These are phyloP conservation scores for Thumatha senex DNA, from an alignment of 2,888 invertebrate genomes.

Conservation along the genomic window DNA sequence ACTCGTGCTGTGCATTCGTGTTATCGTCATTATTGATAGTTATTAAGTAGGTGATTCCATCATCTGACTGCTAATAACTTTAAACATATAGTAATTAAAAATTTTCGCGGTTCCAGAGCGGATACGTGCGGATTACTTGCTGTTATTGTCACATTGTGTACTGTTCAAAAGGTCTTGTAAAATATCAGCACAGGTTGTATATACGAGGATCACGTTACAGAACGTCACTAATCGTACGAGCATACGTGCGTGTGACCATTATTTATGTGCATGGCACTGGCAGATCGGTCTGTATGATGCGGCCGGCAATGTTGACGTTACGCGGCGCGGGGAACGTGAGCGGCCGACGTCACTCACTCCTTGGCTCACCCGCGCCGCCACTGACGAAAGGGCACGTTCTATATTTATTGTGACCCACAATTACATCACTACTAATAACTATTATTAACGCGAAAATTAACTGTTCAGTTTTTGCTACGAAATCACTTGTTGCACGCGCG, in stretches of 20 bases:
- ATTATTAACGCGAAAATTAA: conserved; percentile 59
- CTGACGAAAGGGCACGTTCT: conserved; percentile 77
- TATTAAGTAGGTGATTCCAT: conserved; percentile 50
- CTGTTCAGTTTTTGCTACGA: conserved; percentile 51
- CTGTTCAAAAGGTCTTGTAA: conserved; percentile 26
- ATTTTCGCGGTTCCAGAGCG: conserved; percentile 20
- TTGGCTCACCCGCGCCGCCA: conserved; percentile 78
- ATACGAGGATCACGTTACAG: conserved; percentile 31
- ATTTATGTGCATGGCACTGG: conserved; percentile 52
- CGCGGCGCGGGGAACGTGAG: conserved; percentile 78
- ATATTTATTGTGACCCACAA: conserved; percentile 73
- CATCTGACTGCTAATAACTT: conserved; percentile 42
- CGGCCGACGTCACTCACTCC: conserved; percentile 73
- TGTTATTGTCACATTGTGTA: conserved; percentile 32
- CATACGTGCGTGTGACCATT: conserved; percentile 61
- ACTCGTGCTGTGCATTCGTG: conserved; percentile 57
- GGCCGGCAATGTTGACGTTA: conserved; percentile 76
- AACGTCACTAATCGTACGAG: conserved; percentile 39
- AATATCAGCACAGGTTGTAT: conserved; percentile 21
- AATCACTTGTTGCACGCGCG: conserved; percentile 82
- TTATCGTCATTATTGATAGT: conserved; percentile 72
- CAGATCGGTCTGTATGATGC: conserved; percentile 62
- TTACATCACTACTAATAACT: conserved; percentile 68
- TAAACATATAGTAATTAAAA: conserved; percentile 40
- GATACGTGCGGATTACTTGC: conserved; percentile 30